phyloP scores from a whole-genome alignment of 2,888 invertebrate species.

The Lochmaea capreae region DNA sequence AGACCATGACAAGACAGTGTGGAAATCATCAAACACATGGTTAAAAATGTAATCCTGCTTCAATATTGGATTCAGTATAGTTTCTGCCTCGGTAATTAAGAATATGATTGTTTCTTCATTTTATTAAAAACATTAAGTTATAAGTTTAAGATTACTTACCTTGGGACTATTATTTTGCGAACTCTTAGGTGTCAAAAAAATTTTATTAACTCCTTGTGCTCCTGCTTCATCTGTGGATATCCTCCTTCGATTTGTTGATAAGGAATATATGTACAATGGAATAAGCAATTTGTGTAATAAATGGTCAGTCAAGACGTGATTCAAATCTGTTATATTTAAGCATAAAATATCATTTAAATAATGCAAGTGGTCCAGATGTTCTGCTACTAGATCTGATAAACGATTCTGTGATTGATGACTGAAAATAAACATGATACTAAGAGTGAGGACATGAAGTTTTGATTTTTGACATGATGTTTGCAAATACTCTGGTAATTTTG shows the following conservation, averaged over 20 bases:
- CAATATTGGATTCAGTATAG: too few species aligned
- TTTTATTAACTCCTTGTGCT: conserved; percentile 65
- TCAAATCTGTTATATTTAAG: conserved; percentile 90
- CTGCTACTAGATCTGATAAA: conserved; percentile 93
- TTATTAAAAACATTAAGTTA: neutral
- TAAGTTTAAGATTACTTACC: conserved; percentile 26
- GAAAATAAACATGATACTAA: conserved; percentile 56
- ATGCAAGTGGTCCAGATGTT: conserved; percentile 96
- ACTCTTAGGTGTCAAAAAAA: conserved; percentile 34
- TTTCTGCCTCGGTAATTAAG: too few species aligned
- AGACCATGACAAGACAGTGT: too few species aligned
- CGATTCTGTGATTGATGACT: conserved; percentile 93
- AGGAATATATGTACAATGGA: conserved; percentile 93
- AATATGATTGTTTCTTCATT: neutral
- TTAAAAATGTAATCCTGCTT: too few species aligned
- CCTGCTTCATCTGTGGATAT: conserved; percentile 70
- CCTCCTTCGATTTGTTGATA: conserved; percentile 69
- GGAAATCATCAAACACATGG: too few species aligned
- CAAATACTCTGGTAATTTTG: too few species aligned
- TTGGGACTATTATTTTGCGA: conserved; percentile 56
- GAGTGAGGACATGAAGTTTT: too few species aligned
- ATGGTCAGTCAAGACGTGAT: conserved; percentile 94
- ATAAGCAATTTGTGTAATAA: conserved; percentile 91
- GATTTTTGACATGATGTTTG: too few species aligned
- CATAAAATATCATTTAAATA: conserved; percentile 97